Base-by-base conservation (phyloP, 2,888 invertebrate genomes). In the Aphrophora alni region DNA sequence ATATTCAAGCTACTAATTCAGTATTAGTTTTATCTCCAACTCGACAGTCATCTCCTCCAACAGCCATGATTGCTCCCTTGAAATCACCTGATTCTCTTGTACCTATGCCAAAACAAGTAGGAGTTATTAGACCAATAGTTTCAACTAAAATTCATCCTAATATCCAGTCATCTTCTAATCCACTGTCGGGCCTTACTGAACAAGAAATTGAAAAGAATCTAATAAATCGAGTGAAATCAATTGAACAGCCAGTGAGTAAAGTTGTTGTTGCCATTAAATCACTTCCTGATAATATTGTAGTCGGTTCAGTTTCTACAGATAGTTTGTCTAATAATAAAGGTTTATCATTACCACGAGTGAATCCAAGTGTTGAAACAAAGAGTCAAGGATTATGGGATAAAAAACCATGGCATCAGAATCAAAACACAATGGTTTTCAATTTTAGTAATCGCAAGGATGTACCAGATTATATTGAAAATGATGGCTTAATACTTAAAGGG, bases 381-480 rank as follows among this genome's bases (percentile, higher is more conserved):
- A 82, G 73, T 78, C 82, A 86, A 44, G 88, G 86, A 69, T 86
- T 88, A 81, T 88, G 89, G 89, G 89, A 89, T 80, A 88, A 88
- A 80, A 89, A 89, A 82, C 88, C 89, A 26, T 89, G 89, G 89
- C 89, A 88, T 82, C 90, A 92, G 84, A 90, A 91, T 87, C 93
- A 92, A 85, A 93, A 94, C 85, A 91, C 93, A 38, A 93, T 96
- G 89, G 95, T 96, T 84, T 97, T 97, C 90, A 95, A 97, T 90
- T 97, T 97, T 89, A 94, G 94, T 84, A 91, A 92, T 89, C 92
- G 94, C 87, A 95, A 94, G 89, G 95, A 95, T 87, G 95, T 96
- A 86, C 97, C 97, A 76, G 95, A 97, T 91, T 96, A 97, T 89
- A 95, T 97, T 87, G 95, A 95, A 88, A 96, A 96, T 89, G 96